Evolutionary conservation across 37 sponge, comb jelly and placozoan genomes (phyloP), one percentile per base, ranked within the genome.

Genomic region (Crambe crambe): DNA sequence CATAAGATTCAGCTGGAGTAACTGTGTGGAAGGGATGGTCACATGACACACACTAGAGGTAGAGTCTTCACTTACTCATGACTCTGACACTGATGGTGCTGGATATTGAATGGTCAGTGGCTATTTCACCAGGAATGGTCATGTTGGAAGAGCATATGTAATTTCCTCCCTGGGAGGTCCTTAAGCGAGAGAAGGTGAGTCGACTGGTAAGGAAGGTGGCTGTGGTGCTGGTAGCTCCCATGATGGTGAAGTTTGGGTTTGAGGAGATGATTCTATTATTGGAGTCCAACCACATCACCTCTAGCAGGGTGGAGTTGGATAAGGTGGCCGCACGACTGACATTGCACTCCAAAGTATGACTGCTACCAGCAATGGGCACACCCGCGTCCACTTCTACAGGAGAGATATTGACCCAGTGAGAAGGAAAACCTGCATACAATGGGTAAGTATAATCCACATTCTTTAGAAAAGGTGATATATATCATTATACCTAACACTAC

Each of bases 141-240:
- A 73, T 32, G 35, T 40, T 32, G 54, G 30, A 22, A 32, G 35
- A 12, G 35, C 74, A 73, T 2, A 56, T 42, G 36, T 73, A 73
- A 4, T 21, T 54, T 27, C 74, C 74, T 54, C 56, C 74, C 31
- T 73, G 74, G 25, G 74, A 73, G 20, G 74, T 73, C 35, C 41
- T 32, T 27, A 73, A 20, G 32, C 29, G 54, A 22, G 35, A 3
- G 41, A 73, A 54, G 15, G 56, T 73, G 56, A 73, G 74, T 29
- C 4, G 21, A 29, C 56, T 73, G 20, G 56, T 42, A 34, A 54
- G 71, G 12, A 12, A 12, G 23, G 27, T 40, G 43, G 2, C 42
- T 35, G 43, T 42, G 43, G 42, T 35, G 43, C 36, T 70, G 27
- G 43, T 70, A 2, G 18, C 42, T 26, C 23, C 71, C 15, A 1